Base-by-base conservation (phyloP, 2,113 vertebrate species). In the Protomyctophum bolini region DNA sequence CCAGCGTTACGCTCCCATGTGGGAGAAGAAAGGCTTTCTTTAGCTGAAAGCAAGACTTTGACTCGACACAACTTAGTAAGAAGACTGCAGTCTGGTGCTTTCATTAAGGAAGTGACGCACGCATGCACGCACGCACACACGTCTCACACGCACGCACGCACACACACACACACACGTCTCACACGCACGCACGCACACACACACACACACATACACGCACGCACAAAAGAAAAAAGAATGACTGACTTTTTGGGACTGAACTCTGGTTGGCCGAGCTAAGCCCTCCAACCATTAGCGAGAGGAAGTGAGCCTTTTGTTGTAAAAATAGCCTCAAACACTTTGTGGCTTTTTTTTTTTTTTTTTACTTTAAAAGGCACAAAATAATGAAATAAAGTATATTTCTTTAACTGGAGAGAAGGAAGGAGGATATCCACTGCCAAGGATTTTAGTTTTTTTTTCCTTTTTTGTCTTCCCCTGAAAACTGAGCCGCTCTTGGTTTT, bases 1-100 rank as follows among this genome's bases (percentile, higher is more conserved):
- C 97, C 93, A 97, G 94, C 89, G 93, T 95, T 57, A 46, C 75
- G 76, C 95, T 95, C 83, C 94, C 95, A 66, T 86, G 94, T 82
- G 95, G 94, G 0, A 95, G 96, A 80, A 94, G 95, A 90, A 94
- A 96, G 81, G 91, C 95, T 87, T 95, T 95, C 92, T 96, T 94
- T 83, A 84, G 76, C 80, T 74, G 76, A 84, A 33, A 87, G 82
- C 72, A 79, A 65, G 80, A 72, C 78, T 73, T 49, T 84, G 76
- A 86, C 84, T 88, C 76, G 77, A 74, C 58, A 47, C 52, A 76
- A 41, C 21, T 21, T 21, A 87, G 81, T 70, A 66, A 72, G 81
- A 76, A 74, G 68, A 75, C 62, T n/a, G n/a, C 41, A 14, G 82
- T 90, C 89, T 92, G 89, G 79, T 91, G 89, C 87, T 88, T 88